A percentile compares a stretch with the other conserved stretches of the same genome.
phyloP scores from a whole-genome alignment of 2,888 invertebrate species.

The Amblyjoppa proteus region DNA sequence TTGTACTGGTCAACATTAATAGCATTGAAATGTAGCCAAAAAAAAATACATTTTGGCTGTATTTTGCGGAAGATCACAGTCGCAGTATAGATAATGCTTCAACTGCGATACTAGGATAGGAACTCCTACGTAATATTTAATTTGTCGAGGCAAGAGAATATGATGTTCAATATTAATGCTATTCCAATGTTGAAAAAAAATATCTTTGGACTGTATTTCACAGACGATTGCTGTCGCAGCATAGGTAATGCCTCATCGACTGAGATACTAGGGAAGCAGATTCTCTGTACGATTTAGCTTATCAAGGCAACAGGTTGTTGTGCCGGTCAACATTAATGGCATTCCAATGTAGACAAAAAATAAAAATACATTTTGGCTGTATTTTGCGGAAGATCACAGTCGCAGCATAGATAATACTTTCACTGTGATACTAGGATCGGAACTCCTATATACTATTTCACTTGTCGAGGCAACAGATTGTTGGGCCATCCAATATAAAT shows the following conservation, averaged over 20 bases:
- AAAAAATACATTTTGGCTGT: neutral
- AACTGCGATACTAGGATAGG: neutral
- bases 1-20: neutral
- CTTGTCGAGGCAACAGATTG: constrained; percentile 23
- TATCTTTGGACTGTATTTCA: too few relatives aligned
- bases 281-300: constrained; percentile 26
- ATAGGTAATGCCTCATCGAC: neutral
- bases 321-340: neutral
- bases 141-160: constrained; percentile 7
- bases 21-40: neutral
- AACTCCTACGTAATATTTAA: constrained; percentile 12
- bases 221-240: neutral
- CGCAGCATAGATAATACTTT: neutral
- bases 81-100: neutral
- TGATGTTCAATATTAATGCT: neutral
- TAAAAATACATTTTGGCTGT: neutral
- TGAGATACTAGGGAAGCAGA: neutral
- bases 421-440: neutral
- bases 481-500: neutral
- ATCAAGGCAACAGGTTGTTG: neutral
- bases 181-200: neutral
- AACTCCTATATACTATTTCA: constrained; percentile 10
- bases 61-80: neutral
- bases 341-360: too few relatives aligned
- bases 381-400: neutral